A percentile compares a stretch with the other conserved stretches of the same genome.
These are phyloP conservation scores for Syngnathus floridae DNA, from an alignment of 2,113 vertebrate species.

Conservation along the genomic window DNA sequence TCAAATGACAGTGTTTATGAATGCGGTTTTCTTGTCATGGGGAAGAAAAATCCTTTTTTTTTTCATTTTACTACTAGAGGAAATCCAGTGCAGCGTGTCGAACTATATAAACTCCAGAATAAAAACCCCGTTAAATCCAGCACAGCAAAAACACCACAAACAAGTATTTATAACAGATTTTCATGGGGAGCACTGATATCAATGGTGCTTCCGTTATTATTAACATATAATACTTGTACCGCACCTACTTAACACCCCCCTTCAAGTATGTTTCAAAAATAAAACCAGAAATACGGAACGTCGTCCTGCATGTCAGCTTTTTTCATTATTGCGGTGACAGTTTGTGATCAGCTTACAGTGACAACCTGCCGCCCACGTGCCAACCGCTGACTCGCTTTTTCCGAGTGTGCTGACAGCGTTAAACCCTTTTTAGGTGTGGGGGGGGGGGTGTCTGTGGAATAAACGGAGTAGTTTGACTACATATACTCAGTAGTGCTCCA, in stretches of 20 bases:
- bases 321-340: neutral
- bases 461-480: neutral
- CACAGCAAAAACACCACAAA: constrained; percentile 2
- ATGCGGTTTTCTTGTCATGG: too few species aligned
- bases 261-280: neutral
- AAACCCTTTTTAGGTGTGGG: neutral
- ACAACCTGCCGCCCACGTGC: neutral
- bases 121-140: neutral
- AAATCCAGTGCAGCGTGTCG: neutral
- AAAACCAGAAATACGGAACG: neutral
- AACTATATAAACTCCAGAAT: neutral
- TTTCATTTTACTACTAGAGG: neutral
- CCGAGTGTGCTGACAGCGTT: neutral
- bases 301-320: neutral
- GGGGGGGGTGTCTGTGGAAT: neutral
- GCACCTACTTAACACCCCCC: neutral
- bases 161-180: neutral
- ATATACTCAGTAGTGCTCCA: constrained; percentile 6
- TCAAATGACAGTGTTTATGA: too few species aligned
- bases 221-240: neutral
- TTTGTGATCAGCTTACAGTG: neutral
- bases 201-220: neutral
- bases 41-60: too few species aligned
- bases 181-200: neutral
- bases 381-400: neutral